Percentiles rank a stretch among this genome's conserved stretches.
Evolutionary conservation across 2,888 invertebrate genomes (phyloP).

Genomic region (Drosophila helvetica): DNA sequence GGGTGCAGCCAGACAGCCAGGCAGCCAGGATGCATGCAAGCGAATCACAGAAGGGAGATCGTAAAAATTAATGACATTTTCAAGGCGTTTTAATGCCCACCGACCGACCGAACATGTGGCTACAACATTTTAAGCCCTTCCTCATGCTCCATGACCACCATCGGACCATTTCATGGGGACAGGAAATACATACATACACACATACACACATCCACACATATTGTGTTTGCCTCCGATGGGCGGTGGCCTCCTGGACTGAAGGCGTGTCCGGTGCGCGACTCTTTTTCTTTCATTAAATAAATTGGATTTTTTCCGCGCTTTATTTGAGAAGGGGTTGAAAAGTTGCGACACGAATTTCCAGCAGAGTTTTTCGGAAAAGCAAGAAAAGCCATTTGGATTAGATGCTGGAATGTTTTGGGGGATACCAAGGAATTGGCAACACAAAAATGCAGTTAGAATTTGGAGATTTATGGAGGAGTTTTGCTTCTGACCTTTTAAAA

Average conservation of each 20-base stretch:
- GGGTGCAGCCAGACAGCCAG: background rate
- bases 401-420: constrained; percentile 1
- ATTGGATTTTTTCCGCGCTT: constrained; percentile 42
- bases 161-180: background rate
- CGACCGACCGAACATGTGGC: constrained; percentile 35
- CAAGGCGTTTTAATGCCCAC: constrained; percentile 64
- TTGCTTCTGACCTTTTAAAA: background rate
- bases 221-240: constrained; percentile 2
- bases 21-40: background rate
- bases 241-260: background rate
- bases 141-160: background rate
- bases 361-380: background rate
- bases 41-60: background rate
- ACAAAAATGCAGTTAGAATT: background rate
- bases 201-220: background rate
- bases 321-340: constrained; percentile 14
- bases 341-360: constrained; percentile 5
- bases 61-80: constrained; percentile 67
- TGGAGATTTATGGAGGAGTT: background rate
- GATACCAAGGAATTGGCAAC: background rate
- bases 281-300: constrained; percentile 52
- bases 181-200: background rate
- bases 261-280: constrained; percentile 6
- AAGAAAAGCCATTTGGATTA: constrained; percentile 16
- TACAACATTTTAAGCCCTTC: constrained; percentile 32